phyloP scores from a whole-genome alignment of 2,797 vertebrate species.

The Sebastes cheni region DNA sequence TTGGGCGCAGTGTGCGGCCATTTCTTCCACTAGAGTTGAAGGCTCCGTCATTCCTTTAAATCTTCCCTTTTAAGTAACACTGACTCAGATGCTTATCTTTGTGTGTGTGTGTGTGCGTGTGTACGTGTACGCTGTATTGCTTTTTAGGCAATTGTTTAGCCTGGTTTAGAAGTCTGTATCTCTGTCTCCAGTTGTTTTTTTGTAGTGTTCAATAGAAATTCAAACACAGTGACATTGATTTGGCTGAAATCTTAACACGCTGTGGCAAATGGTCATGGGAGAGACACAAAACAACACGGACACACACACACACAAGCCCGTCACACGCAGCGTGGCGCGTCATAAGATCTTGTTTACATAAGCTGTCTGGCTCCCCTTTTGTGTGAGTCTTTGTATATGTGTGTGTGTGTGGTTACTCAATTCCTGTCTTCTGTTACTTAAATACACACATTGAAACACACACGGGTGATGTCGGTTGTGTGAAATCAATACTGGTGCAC shows the following conservation, averaged over 20 bases:
- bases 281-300: neutral
- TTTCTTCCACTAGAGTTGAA: neutral
- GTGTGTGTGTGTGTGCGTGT: neutral
- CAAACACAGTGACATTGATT: conserved; percentile 33
- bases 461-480: conserved; percentile 44
- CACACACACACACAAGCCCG: neutral
- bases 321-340: conserved; percentile 20
- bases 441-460: conserved; percentile 34
- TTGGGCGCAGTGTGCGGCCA: neutral
- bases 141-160: conserved; percentile 4
- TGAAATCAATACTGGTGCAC: conserved; percentile 65
- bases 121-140: neutral
- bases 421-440: conserved; percentile 52
- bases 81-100: conserved; percentile 16
- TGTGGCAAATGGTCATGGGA: conserved; percentile 27
- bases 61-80: conserved; percentile 21
- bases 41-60: neutral
- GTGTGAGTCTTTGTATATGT: conserved; percentile 12
- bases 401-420: conserved; percentile 27
- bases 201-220: conserved; percentile 26
- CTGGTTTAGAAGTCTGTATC: neutral
- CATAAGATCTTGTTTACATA: conserved; percentile 60
- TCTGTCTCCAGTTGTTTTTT: conserved; percentile 9
- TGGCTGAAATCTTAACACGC: neutral
- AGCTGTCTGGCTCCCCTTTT: conserved; percentile 44